Evolutionary conservation across 2,888 invertebrate genomes (phyloP).

Genomic region (Oligia latruncula): DNA sequence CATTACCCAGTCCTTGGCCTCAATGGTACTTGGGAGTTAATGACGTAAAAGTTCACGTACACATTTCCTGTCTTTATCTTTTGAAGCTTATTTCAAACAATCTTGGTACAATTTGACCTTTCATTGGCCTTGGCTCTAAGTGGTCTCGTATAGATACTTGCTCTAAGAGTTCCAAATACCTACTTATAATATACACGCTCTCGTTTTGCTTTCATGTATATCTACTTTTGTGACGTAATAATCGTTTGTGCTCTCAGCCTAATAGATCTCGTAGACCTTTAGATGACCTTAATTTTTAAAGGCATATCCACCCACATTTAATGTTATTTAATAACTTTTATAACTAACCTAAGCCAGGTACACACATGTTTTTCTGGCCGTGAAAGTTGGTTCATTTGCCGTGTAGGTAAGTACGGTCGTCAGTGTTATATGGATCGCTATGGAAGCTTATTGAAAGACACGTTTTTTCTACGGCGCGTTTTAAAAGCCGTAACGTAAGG

Average conservation of each 20-base stretch:
- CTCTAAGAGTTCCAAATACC: slow-evolving; percentile 37
- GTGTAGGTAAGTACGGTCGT: not conserved
- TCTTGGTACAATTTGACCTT: slow-evolving; percentile 54
- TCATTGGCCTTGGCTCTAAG: slow-evolving; percentile 45
- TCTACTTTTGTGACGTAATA: slow-evolving; percentile 29
- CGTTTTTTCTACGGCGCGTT: not conserved
- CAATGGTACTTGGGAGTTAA: slow-evolving; percentile 11
- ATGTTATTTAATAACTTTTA: not conserved
- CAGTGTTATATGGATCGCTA: not conserved
- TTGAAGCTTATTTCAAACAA: slow-evolving; percentile 44
- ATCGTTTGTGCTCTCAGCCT: slow-evolving; percentile 20
- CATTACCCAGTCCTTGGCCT: slow-evolving; percentile 29
- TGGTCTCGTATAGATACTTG: slow-evolving; percentile 35
- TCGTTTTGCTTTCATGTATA: slow-evolving; percentile 37
- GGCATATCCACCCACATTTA: not conserved
- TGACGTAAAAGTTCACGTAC: slow-evolving; percentile 41
- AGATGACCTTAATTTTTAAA: slow-evolving; percentile 5
- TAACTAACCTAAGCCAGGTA: not conserved
- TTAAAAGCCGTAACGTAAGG: not conserved
- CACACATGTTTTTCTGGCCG: not conserved
- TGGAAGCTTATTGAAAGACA: not conserved
- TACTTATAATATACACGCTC: slow-evolving; percentile 21
- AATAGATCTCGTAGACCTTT: slow-evolving; percentile 7
- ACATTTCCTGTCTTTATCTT: slow-evolving; percentile 32
- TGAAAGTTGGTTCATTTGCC: not conserved